Base-by-base conservation (phyloP, 2,113 vertebrate species). In the Haplotaxodon microlepis region DNA sequence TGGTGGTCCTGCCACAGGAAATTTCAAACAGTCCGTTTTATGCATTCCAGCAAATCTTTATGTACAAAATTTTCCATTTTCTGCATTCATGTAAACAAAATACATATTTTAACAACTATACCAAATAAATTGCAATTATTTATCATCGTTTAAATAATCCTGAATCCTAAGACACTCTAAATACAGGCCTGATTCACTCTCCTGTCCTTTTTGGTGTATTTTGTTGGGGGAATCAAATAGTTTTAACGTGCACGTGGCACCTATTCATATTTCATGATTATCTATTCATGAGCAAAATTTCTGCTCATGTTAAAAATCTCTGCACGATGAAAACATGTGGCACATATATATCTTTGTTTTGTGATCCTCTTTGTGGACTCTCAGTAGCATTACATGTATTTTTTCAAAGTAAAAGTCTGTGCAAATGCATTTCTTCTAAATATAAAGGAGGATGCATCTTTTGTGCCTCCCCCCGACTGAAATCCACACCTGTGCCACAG, bases 361-460 rank as follows among this genome's bases (percentile, higher is more conserved):
- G 69, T 76, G 69, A 45, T 45, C 1, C 5, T 66, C 40, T 45
- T 29, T 47, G n/a, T 24, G 12, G 69, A 47, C 21, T 29, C 66
- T 29, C 13, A 3, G 40, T 76, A 29, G 21, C 40, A 47, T 47
- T 47, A 3, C 0, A 47, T 7, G 7, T 0, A 66, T 16, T 76
- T 12, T 31, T 31, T 76, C 42, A 29, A 47, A 50, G 0, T 29
- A 47, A 76, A 76, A 76, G 71, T 29, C 63, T 40, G 4, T 11
- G 9, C 24, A 47, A 47, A 76, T 0, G 40, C 40, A 29, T 29
- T 17, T 6, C 40, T 12, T 76, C 71, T 0, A 27, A 73, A 73
- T 73, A 27, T 10, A 11, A 31, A 63, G 29, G 69, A 17, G 42
- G 71, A 76, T 11, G 42, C 42, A 7, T 19, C 24, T 14, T 47